Evolutionary conservation across 2,797 vertebrate species (phyloP), one percentile per base, ranked within the genome.

Genomic region (Gallirallus australis): DNA sequence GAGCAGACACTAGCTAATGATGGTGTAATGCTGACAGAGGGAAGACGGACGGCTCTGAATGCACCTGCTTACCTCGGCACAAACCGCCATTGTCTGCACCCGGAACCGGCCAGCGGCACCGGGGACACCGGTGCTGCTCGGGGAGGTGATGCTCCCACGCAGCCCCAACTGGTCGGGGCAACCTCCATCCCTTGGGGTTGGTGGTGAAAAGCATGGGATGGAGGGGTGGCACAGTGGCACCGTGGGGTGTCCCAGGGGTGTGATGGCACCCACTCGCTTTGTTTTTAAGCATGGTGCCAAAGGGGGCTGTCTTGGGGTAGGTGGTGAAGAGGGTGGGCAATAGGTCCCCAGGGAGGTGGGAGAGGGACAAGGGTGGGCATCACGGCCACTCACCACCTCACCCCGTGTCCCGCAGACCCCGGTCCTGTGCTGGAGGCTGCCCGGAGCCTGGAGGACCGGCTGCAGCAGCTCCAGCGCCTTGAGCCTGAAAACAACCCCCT

Each of bases 1-100:
- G 99, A 98, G 99, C 99, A 98, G 98, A 98, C 98, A 98, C 98
- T 95, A 98, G 98, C 98, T 99, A 99, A 99, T 99, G 99, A 99
- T 98, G 97, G 98, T 98, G 98, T 98, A 98, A 98, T 97, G 98
- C 98, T 98, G 98, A 99, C 98, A 98, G 98, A 98, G 98, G 98
- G 98, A 98, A 98, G 99, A 98, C 97, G 91, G 97, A 98, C 98
- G 98, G 97, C 97, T 98, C 98, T 83, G 95, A 31, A 96, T 94
- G 97, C 99, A 99, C 99, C 99, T 99, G 99, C 99, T 98, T 98
- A 97, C 98, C 98, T 98, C 98, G 86, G 98, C 98, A 94, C 97
- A 84, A 96, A 94, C 35, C 35, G 23, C 97, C 86, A 69, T 92
- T 95, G 96, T 97, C 97, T 93, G 24, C 3, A 28, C 97, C 94